phyloP scores from a whole-genome alignment of 2,113 vertebrate genomes.

The Lepidothrix coronata region DNA sequence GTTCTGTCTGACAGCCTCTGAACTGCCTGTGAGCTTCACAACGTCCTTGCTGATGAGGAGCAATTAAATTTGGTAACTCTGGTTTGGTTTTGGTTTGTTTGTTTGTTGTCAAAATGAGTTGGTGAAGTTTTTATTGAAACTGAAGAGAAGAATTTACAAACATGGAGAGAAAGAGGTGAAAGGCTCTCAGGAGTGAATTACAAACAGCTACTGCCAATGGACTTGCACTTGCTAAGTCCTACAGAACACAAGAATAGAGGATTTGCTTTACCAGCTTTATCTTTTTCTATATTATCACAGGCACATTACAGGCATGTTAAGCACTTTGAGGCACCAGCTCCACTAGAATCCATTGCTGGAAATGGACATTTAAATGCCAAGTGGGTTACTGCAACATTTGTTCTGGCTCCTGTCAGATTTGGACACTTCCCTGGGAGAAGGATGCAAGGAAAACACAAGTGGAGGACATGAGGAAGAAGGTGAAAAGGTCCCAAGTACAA shows the following conservation, averaged over 20 bases:
- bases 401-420: neutral
- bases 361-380: neutral
- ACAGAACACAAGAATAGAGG: neutral
- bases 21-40: neutral
- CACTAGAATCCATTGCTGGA: neutral
- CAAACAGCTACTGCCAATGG: neutral
- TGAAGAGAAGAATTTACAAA: neutral
- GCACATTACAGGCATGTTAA: neutral
- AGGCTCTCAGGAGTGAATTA: neutral
- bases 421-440: neutral
- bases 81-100: neutral
- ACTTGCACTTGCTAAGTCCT: neutral
- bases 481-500: neutral
- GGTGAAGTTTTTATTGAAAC: neutral
- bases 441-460: neutral
- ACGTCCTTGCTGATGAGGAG: neutral
- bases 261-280: neutral
- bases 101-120: neutral
- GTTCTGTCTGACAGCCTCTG: neutral
- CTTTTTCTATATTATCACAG: neutral
- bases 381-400: neutral
- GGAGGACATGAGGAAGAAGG: neutral
- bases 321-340: neutral
- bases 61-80: neutral
- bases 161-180: neutral